These are phyloP conservation scores for Cataglyphis albicans DNA, from an alignment of 2,888 invertebrate species.

Conservation along the genomic window DNA sequence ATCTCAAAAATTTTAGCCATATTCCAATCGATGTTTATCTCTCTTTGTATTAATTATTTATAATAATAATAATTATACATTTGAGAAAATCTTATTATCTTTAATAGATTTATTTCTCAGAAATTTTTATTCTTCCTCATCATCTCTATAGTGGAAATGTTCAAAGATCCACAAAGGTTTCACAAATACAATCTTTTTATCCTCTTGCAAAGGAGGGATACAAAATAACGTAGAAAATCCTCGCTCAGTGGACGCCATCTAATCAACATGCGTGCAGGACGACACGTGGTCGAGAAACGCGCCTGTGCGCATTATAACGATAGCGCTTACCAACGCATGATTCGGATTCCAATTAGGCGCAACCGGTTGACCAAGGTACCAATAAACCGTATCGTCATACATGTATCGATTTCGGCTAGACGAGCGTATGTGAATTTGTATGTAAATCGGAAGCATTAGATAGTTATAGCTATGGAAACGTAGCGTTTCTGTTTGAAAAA, in stretches of 20 bases:
- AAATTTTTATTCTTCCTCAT: no score
- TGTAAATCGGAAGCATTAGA: background rate
- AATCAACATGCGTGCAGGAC: slow-evolving; percentile 51
- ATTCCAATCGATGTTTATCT: no score
- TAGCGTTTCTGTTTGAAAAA: slow-evolving; percentile 28
- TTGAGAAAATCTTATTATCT: no score
- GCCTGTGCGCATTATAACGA: slow-evolving; percentile 6
- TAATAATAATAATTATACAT: no score
- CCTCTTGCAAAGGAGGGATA: no score
- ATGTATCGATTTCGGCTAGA: slow-evolving; percentile 54
- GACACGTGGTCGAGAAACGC: slow-evolving; percentile 38
- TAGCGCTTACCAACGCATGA: slow-evolving; percentile 50
- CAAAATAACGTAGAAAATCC: background rate
- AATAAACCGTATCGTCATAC: slow-evolving; percentile 54
- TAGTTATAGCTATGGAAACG: background rate
- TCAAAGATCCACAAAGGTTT: no score
- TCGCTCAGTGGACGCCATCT: background rate
- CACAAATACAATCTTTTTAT: background rate
- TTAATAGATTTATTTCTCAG: no score
- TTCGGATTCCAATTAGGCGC: slow-evolving; percentile 63
- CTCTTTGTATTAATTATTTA: no score
- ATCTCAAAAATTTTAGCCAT: no score
- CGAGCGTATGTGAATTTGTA: background rate
- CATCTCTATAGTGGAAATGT: no score
- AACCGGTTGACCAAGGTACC: slow-evolving; percentile 63